Base-by-base conservation (phyloP, 2,888 invertebrate genomes). In the Noctua comes region DNA sequence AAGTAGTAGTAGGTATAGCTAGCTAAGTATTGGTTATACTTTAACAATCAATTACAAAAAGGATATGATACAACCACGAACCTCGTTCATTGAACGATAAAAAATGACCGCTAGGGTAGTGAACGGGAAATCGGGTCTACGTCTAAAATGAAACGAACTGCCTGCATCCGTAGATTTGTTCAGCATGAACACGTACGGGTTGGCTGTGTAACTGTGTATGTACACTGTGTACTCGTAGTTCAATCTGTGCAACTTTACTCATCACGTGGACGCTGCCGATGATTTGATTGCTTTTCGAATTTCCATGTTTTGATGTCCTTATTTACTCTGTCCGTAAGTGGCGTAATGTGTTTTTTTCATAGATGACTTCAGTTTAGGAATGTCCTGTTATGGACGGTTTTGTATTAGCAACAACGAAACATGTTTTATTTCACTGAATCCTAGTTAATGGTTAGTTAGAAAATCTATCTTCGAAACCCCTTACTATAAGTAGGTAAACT, bases 81-180 rank as follows among this genome's bases (percentile, higher is more conserved):
- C 46, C 16, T 65, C 70, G 68, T 83, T 78, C 72, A 70, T 62
- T 86, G 74, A 86, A 83, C 86, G 66, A 83, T 86, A 86, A 75
- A 86, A 84, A 86, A 76, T 76, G 43, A 65, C 79, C 62, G 70
- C 70, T 40, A 21, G 69, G 21, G 24, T 51, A 74, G 73, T 71
- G 68, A 71, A 64, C 65, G 84, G 80, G 76, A 85, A 86, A 79
- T 79, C 79, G 68, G 51, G 76, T 84, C 80, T 68, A 64, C 69
- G 74, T 84, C 68, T 72, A 85, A 84, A 85, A 86, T 86, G 73
- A 84, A 85, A 79, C 84, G 85, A 86, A 85, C 76, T 86, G 79
- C 73, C 86, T 79, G 73, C 87, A 74, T 80, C 68, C 80, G 80
- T 71, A 72, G 84, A 85, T 86, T 86, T 86, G 87, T 85, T 79